These are phyloP conservation scores for Melanaphis sacchari DNA, from an alignment of 1,140 invertebrate genomes.

Conservation along the genomic window DNA sequence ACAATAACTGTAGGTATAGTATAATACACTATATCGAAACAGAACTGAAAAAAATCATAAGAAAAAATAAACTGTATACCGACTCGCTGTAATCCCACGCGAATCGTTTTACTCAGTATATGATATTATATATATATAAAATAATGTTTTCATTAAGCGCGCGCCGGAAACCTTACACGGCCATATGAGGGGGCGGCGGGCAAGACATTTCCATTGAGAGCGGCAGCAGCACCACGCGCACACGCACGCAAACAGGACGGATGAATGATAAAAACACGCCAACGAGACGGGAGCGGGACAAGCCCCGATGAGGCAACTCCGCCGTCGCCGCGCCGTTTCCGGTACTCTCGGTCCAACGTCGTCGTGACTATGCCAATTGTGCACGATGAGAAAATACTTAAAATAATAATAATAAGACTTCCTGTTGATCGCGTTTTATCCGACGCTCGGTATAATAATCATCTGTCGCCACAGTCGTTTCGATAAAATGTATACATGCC, in stretches of 20 bases:
- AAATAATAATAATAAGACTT: slow-evolving; percentile 52
- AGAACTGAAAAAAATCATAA: neutral
- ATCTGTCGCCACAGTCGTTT: neutral
- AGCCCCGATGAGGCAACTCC: slow-evolving; percentile 33
- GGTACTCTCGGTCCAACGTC: slow-evolving; percentile 38
- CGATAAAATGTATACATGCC: neutral
- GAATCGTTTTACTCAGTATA: slow-evolving; percentile 44
- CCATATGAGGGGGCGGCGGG: slow-evolving; percentile 39
- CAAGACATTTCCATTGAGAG: slow-evolving; percentile 46
- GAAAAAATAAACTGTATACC: slow-evolving; percentile 5
- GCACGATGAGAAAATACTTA: slow-evolving; percentile 32
- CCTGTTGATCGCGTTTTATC: slow-evolving; percentile 45
- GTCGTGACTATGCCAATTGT: slow-evolving; percentile 50
- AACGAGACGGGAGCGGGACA: slow-evolving; percentile 39
- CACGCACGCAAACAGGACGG: slow-evolving; percentile 48
- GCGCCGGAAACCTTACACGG: slow-evolving; percentile 51
- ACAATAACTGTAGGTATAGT: neutral
- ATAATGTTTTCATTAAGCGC: slow-evolving; percentile 47
- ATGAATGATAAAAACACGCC: slow-evolving; percentile 54
- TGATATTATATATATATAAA: slow-evolving; percentile 1
- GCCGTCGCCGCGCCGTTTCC: slow-evolving; percentile 48
- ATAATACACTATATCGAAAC: neutral
- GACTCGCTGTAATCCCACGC: neutral
- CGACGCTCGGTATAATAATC: slow-evolving; percentile 6
- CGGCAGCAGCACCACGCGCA: neutral